Evolutionary conservation across 2,797 vertebrate genomes (phyloP), one percentile per base, ranked within the genome.

Genomic region (Myotis findleyi): DNA sequence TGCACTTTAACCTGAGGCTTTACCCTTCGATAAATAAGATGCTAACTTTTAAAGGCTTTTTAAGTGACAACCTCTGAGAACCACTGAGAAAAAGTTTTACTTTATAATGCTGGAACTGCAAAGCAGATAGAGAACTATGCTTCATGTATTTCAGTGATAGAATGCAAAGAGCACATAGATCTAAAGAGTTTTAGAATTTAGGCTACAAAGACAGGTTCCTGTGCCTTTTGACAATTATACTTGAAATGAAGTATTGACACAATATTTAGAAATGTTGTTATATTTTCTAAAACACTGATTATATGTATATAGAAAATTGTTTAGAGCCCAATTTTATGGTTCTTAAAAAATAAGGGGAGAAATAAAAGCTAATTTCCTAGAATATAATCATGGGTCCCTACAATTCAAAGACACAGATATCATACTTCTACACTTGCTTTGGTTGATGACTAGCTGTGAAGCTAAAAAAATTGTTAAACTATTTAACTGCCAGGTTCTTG

Each of bases 21-120:
- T 88, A 51, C 7, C 62, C 72, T 96, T 95, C 96, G 41, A 47
- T 51, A 41, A 25, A 91, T 87, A 76, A 71, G 41, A 92, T 91
- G 21, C 20, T 59, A 80, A 73, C 69, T 96, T 79, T 89, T 86
- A 80, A 1, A 79, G 33, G 71, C 62, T 53, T 95, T 97, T 97
- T 82, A 71, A 62, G 2, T 84, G 66, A 72, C 53, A 87, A 75
- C 25, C 30, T 84, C 59, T 87, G 25, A 76, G 59, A 84, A 59
- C 14, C 68, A 4, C 13, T 75, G 88, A 69, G n/a, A 92, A 96
- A 53, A 93, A 68, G 41, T 72, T 97, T 86, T 90, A 57, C 72
- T 96, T 96, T 30, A 79, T 85, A 30, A 10, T 73, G 0, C 44
- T 93, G n/a, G 80, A 96, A 38, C 38, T 66, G 55, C 6, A 81